These are phyloP conservation scores for Lacanobia oleracea DNA, from an alignment of 2,888 invertebrate genomes.

Conservation along the genomic window DNA sequence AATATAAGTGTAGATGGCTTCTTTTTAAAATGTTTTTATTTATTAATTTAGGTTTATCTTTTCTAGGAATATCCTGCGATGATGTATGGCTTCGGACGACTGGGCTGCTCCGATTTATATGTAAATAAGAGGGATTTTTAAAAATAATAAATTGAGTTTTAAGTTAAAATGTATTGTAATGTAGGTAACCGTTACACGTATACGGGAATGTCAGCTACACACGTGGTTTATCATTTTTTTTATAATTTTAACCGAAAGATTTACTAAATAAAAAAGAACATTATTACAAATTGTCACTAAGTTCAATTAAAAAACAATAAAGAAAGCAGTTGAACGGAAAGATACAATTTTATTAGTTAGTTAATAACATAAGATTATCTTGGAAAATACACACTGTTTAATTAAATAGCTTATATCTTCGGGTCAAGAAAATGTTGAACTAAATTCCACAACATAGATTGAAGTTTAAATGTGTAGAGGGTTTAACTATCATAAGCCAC, in stretches of 20 bases:
- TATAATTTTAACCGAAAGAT: not conserved
- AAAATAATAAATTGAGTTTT: slow-evolving; percentile 51
- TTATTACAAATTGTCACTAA: not conserved
- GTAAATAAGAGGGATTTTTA: slow-evolving; percentile 78
- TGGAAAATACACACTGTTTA: not conserved
- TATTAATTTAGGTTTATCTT: slow-evolving; percentile 52
- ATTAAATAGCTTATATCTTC: not conserved
- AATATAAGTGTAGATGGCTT: not conserved
- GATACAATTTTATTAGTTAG: not conserved
- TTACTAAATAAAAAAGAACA: too few relatives aligned
- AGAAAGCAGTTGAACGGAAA: not conserved
- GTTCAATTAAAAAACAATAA: not conserved
- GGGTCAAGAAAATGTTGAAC: not conserved
- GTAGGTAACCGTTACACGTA: slow-evolving; percentile 62
- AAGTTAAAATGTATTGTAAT: slow-evolving; percentile 62
- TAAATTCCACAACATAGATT: not conserved
- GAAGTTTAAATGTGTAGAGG: slow-evolving; percentile 29
- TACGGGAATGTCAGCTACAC: slow-evolving; percentile 53
- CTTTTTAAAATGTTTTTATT: not conserved
- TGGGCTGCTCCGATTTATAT: slow-evolving; percentile 71
- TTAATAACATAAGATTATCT: too few relatives aligned
- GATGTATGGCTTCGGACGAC: slow-evolving; percentile 80
- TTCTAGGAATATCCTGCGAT: slow-evolving; percentile 86
- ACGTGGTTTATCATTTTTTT: slow-evolving; percentile 23
- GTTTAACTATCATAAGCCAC: slow-evolving; percentile 19